Percentiles rank a stretch among this genome's conserved stretches.
Evolutionary conservation across 2,113 vertebrate species (phyloP).

Genomic region (Elachura formosa): DNA sequence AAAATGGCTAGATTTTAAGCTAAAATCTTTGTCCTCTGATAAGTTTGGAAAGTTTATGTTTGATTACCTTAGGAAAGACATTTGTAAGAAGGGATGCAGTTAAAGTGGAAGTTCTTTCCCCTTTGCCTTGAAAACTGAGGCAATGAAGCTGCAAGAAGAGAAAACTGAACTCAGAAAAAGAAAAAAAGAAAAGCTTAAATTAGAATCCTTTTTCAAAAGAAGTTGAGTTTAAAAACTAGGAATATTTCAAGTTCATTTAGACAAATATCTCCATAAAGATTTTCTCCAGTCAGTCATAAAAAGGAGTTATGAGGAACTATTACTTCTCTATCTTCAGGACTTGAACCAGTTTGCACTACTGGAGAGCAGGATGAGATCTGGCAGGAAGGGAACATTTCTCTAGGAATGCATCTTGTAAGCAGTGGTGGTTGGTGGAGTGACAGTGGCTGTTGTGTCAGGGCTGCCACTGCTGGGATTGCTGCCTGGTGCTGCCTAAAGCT

Average conservation of each 20-base stretch:
- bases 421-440: neutral
- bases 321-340: neutral
- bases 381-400: neutral
- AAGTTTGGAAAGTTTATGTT: neutral
- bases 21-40: neutral
- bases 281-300: neutral
- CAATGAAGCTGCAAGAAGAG: neutral
- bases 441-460: neutral
- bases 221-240: neutral
- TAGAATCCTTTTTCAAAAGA: neutral
- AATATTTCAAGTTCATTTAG: neutral
- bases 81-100: neutral
- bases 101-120: neutral
- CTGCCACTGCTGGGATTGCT: rapidly evolving
- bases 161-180: neutral
- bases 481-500: neutral
- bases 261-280: neutral
- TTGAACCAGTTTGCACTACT: neutral
- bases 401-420: neutral
- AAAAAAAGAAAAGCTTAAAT: neutral
- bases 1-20: neutral
- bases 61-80: neutral
- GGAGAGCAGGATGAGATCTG: neutral
- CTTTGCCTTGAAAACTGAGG: neutral
- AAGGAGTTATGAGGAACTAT: neutral